Evolutionary conservation across 1,140 invertebrate species (phyloP).

Genomic region (Catajapyx aquilonaris): DNA sequence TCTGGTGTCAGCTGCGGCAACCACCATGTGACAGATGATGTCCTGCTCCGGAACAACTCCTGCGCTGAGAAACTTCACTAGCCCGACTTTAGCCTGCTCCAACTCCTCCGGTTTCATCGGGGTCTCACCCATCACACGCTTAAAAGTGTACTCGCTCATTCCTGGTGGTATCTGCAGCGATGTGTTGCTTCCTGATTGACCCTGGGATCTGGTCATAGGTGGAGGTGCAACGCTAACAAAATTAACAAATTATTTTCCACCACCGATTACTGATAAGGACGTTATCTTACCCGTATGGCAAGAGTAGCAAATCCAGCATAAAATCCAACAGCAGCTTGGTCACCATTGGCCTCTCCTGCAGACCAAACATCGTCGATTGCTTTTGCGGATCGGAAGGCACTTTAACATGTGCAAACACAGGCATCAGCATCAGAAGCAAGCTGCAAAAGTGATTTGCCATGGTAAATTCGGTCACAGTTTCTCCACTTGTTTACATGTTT

Average conservation of each 20-base stretch:
- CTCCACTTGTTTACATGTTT: no score
- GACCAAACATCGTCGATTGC: slow-evolving; percentile 32
- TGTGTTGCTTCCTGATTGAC: no score
- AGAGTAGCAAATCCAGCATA: slow-evolving; percentile 57
- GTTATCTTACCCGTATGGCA: slow-evolving; percentile 55
- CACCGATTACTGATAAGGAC: background rate
- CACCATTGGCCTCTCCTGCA: slow-evolving; percentile 39
- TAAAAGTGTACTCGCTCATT: slow-evolving; percentile 55
- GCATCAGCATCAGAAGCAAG: slow-evolving; percentile 56
- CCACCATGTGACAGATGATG: slow-evolving; percentile 51
- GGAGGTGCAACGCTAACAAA: no score
- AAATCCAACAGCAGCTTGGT: slow-evolving; percentile 47
- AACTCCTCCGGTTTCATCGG: slow-evolving; percentile 57
- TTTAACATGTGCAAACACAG: slow-evolving; percentile 47
- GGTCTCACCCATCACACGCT: slow-evolving; percentile 52
- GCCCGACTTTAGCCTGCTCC: slow-evolving; percentile 54
- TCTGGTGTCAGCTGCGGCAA: slow-evolving; percentile 68
- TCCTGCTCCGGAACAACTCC: slow-evolving; percentile 54
- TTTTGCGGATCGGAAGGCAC: slow-evolving; percentile 39
- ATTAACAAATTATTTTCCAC: no score
- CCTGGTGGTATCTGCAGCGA: slow-evolving; percentile 55
- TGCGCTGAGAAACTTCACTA: slow-evolving; percentile 58
- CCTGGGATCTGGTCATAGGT: no score
- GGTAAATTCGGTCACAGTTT: no score
- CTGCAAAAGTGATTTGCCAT: no score